Base-by-base conservation (phyloP, 2,888 invertebrate genomes). In the Syrphus vitripennis region DNA sequence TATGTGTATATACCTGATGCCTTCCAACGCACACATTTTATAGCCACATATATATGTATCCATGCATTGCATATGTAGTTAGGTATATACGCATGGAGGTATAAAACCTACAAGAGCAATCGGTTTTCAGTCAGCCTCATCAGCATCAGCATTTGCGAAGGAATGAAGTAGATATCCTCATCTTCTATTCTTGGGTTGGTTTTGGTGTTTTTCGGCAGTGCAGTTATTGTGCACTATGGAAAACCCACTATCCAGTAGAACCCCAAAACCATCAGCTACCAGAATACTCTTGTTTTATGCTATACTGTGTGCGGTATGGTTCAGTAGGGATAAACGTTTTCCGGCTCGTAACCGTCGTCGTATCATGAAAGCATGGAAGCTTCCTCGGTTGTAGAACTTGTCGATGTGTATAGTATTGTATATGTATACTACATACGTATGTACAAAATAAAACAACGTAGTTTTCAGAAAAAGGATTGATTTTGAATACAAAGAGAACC, bases 171-270 rank as follows among this genome's bases (percentile, higher is more conserved):
- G 59, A 24, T 31, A 29, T 53, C 37, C 50, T 53, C 63, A 16
- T 69, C 37, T 26, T 34, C 37, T n/a, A 26, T 26, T 40, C 45
- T 80, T 72, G 34, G 34, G 37, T 74, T 31, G 55, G 16, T 31
- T 59, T n/a, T n/a, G n/a, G n/a, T n/a, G n/a, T n/a, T n/a, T 79
- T 72, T 79, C 57, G 72, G 65, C 57, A 65, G 37, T 40, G 29
- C 10, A 31, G 31, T 7, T 70, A 42, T 65, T 19, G 40, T 50
- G 19, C 31, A 16, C 12, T 31, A n/a, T n/a, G 21, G 19, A 53
- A 53, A n/a, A 45, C 42, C 21, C 69, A 31, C 16, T 29, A 57
- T 57, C 4, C 57, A 57, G 5, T 31, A 31, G 19, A 24, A 14
- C 21, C 48, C 48, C 10, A 21, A 48, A 55, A 6, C n/a, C 16